Evolutionary conservation across 2,113 vertebrate genomes (phyloP).

Genomic region (Myocastor coypus): DNA sequence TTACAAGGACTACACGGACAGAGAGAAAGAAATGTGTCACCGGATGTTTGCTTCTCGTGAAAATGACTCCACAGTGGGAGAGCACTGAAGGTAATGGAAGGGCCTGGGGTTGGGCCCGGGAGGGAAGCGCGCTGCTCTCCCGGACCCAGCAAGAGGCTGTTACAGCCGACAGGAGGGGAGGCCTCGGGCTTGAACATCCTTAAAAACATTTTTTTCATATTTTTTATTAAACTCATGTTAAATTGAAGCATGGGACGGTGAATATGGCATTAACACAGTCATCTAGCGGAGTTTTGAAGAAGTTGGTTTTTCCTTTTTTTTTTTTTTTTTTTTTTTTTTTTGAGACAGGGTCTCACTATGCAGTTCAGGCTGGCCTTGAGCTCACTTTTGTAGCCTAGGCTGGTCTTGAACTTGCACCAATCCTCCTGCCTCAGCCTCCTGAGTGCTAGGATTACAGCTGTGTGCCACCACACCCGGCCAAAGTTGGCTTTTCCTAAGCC

Average conservation of each 20-base stretch:
- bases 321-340: too few species aligned
- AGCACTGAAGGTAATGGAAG: conserved; percentile 81
- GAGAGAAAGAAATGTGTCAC: conserved; percentile 86
- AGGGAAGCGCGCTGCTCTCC: accelerated
- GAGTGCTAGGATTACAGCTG: too few species aligned
- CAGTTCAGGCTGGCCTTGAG: too few species aligned
- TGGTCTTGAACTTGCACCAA: too few species aligned
- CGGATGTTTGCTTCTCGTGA: conserved; percentile 83
- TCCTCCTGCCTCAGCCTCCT: too few species aligned
- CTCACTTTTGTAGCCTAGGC: too few species aligned
- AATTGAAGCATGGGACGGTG: not conserved
- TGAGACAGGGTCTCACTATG: too few species aligned
- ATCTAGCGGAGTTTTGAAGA: not conserved
- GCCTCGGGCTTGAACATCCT: not conserved
- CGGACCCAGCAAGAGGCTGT: not conserved
- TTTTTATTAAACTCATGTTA: not conserved
- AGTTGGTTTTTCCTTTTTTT: too few species aligned
- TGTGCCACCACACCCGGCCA: too few species aligned
- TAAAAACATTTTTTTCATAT: not conserved
- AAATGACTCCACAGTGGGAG: conserved; percentile 16
- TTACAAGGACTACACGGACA: conserved; percentile 79
- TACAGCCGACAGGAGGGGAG: not conserved
- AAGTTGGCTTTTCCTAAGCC: not conserved
- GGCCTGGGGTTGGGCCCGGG: not conserved
- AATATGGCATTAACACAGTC: not conserved